These are phyloP conservation scores for Flexamia atlantica DNA, from an alignment of 2,888 invertebrate genomes.

Conservation along the genomic window DNA sequence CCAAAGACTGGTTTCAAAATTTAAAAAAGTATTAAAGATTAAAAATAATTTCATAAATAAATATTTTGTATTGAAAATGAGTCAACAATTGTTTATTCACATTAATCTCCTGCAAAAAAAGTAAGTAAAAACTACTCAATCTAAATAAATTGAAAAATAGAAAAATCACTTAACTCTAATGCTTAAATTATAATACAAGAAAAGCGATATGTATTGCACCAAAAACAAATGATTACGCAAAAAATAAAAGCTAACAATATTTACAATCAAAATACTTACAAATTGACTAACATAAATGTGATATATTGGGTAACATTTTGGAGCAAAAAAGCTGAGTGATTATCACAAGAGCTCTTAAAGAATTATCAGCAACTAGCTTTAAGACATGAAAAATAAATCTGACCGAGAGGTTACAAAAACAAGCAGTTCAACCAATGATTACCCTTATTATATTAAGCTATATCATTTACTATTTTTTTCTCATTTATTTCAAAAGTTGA, in stretches of 20 bases:
- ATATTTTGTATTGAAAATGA: not conserved
- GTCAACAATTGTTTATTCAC: not conserved
- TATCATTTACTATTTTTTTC: no score
- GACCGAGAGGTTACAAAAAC: no score
- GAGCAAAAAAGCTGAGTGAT: constrained; percentile 48
- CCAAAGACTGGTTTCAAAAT: not conserved
- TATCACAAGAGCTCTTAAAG: constrained; percentile 32
- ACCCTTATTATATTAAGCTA: no score
- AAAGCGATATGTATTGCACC: constrained; percentile 35
- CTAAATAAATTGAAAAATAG: not conserved
- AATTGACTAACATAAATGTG: constrained; percentile 27
- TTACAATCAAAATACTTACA: constrained; percentile 23
- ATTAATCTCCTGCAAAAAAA: not conserved
- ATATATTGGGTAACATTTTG: constrained; percentile 29
- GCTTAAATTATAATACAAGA: not conserved
- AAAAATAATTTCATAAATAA: not conserved
- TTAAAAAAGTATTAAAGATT: not conserved
- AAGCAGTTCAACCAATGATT: no score
- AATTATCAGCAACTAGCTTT: not conserved
- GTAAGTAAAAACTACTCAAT: not conserved
- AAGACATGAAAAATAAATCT: not conserved
- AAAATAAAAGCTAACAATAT: constrained; percentile 23
- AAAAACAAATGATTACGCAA: not conserved
- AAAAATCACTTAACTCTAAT: constrained; percentile 6
- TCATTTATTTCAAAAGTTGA: no score